These are phyloP conservation scores for Drosophila maculinotata DNA, from an alignment of 2,888 invertebrate species.

Conservation along the genomic window DNA sequence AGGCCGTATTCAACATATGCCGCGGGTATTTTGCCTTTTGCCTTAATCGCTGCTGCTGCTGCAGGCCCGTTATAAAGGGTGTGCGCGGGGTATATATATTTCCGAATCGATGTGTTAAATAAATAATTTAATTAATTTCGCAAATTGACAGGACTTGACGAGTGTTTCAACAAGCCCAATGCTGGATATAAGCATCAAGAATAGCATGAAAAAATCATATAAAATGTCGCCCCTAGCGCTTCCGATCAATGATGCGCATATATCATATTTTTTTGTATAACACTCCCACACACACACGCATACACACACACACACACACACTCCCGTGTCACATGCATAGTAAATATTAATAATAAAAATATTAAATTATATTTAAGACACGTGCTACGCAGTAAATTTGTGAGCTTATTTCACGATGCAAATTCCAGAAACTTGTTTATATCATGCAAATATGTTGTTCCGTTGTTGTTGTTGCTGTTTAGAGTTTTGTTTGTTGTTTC, in stretches of 20 bases:
- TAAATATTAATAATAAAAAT: background rate
- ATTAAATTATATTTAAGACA: conserved; percentile 23
- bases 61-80: conserved; percentile 3
- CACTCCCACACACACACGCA: background rate
- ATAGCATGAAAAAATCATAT: conserved; percentile 39
- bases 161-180: conserved; percentile 29
- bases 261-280: conserved; percentile 8
- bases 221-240: conserved; percentile 18
- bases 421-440: conserved; percentile 7
- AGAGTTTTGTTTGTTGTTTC: conserved; percentile 43
- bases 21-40: background rate
- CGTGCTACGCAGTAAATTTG: conserved; percentile 15
- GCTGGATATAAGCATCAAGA: conserved; percentile 36
- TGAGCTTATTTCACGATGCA: conserved; percentile 23
- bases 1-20: conserved; percentile 26
- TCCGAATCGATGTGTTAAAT: conserved; percentile 60
- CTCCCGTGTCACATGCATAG: conserved; percentile 30
- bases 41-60: conserved; percentile 23
- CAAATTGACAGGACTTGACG: conserved; percentile 66
- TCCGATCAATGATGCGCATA: conserved; percentile 35
- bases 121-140: conserved; percentile 76
- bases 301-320: conserved; percentile 1
- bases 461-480: conserved; percentile 36
- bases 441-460: conserved; percentile 40
- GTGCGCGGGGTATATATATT: background rate